Base-by-base conservation (phyloP, 2,888 invertebrate genomes). In the Amphipoea lucens region DNA sequence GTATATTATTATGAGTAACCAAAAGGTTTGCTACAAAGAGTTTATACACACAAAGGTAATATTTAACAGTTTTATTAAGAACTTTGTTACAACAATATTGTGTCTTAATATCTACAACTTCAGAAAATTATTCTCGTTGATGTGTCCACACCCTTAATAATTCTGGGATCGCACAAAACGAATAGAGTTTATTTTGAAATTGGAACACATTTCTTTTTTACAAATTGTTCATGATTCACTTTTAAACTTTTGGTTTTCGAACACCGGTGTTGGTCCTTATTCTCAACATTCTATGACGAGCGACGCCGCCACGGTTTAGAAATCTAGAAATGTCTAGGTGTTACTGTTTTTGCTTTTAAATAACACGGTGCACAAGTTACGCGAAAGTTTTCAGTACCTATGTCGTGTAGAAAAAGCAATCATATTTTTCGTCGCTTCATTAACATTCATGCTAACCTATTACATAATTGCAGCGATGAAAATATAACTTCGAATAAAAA, bases 151-250 rank as follows among this genome's bases (percentile, higher is more conserved):
- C 66, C 87, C 67, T 80, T 45, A 77, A 57, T 45, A 77, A 57
- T 65, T 66, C 23, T n/a, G 60, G 40, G 63, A 23, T 57, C 74
- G 68, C 84, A 83, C 79, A 45, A 68, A 77, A 87, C 69, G 62
- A 63, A 67, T 54, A 69, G 29, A 73, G 69, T 87, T 83, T 73
- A 68, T 71, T 86, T 79, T 69, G 68, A 74, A 77, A 82, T 74
- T 79, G 51, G 75, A 86, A 88, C 73, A 79, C 79, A 76, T 74
- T 78, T 76, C 2, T 74, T 79, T 75, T 66, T 60, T 66, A 40
- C 62, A 69, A 6, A 77, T 81, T 84, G 78, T 84, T 72, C 60
- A 76, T 85, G 76, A 73, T 82, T 85, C 86, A 87, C 79, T 81
- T 81, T 40, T 29, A 45, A 75, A 74, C 67, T 68, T 81, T 84